Evolutionary conservation across 2,113 vertebrate species (phyloP).

Genomic region (Gobiocypris rarus): DNA sequence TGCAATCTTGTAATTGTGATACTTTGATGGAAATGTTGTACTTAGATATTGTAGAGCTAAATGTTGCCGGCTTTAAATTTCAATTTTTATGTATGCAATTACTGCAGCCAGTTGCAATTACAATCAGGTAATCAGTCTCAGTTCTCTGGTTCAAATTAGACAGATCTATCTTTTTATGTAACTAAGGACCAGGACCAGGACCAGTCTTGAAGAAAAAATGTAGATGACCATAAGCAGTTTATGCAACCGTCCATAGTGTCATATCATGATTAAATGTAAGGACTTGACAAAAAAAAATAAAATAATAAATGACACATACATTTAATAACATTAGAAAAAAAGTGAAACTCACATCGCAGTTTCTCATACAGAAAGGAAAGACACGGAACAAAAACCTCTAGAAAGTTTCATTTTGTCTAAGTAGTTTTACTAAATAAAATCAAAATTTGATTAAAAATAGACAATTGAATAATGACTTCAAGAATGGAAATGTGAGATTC

Average conservation of each 20-base stretch:
- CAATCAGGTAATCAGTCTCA: no score
- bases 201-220: no score
- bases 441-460: background rate
- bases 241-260: no score
- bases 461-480: background rate
- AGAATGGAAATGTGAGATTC: background rate
- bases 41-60: background rate
- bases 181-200: no score
- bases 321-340: background rate
- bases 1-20: background rate
- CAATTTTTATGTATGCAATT: background rate
- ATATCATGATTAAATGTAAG: background rate
- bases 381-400: no score
- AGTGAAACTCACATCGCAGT: no score
- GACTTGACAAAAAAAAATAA: background rate
- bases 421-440: background rate
- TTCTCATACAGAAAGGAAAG: no score
- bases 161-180: no score
- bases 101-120: no score
- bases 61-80: background rate
- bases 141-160: no score
- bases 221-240: no score
- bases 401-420: no score
- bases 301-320: background rate
- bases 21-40: background rate